phyloP scores from a whole-genome alignment of 2,888 invertebrate species.

The Drosophila mimica region DNA sequence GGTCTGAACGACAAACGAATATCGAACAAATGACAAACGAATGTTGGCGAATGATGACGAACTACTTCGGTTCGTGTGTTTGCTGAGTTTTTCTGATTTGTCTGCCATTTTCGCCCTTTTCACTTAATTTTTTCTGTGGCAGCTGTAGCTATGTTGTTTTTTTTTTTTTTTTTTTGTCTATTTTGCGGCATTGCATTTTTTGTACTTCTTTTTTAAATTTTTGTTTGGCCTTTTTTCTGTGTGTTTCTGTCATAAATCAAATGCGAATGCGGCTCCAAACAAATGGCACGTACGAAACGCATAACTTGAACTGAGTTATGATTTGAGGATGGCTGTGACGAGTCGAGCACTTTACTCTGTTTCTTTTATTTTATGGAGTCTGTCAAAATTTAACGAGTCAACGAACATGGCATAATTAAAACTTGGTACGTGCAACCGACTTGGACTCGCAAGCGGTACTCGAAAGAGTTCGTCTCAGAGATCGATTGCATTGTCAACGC shows the following conservation, averaged over 20 bases:
- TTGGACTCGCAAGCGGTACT: slow-evolving; percentile 5
- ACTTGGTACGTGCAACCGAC: slow-evolving; percentile 27
- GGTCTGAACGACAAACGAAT: neutral
- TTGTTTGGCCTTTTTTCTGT: slow-evolving; percentile 9
- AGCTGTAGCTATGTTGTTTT: slow-evolving; percentile 18
- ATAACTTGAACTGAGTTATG: slow-evolving; percentile 72
- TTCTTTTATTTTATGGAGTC: slow-evolving; percentile 36
- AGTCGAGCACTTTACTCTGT: slow-evolving; percentile 8
- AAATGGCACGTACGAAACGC: slow-evolving; percentile 73
- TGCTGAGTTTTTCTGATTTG: slow-evolving; percentile 37
- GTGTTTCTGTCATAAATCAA: slow-evolving; percentile 67
- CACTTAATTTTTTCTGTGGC: neutral
- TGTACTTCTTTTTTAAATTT: slow-evolving; percentile 2
- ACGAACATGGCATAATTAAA: slow-evolving; percentile 68
- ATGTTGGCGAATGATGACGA: slow-evolving; percentile 19
- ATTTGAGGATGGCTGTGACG: slow-evolving; percentile 39
- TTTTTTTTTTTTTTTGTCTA: slow-evolving; percentile 24
- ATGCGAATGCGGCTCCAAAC: slow-evolving; percentile 51
- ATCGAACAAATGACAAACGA: slow-evolving; percentile 5
- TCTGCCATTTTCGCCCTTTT: slow-evolving; percentile 42
- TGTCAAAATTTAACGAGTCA: slow-evolving; percentile 60
- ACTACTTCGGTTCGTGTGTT: slow-evolving; percentile 58
- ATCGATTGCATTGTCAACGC: slow-evolving; percentile 52
- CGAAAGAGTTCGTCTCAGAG: slow-evolving; percentile 45
- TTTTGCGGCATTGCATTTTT: slow-evolving; percentile 24